Evolutionary conservation across 2,888 invertebrate species (phyloP).

Genomic region (Cephus nigrinus): DNA sequence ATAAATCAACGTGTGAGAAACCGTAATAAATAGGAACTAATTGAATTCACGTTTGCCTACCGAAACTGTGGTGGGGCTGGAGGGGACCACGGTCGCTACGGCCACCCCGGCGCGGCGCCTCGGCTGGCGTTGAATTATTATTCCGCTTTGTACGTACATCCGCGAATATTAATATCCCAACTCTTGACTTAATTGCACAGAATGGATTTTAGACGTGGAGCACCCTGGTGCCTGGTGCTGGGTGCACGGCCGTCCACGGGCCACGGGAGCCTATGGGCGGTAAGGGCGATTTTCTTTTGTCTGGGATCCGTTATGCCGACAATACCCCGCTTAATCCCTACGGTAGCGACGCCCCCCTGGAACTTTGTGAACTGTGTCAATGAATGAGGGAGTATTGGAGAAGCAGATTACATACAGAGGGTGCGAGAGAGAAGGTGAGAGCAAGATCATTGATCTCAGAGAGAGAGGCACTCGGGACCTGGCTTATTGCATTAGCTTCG

Average conservation of each 20-base stretch:
- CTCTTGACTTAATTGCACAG: slow-evolving; percentile 61
- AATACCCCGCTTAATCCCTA: slow-evolving; percentile 38
- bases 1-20: slow-evolving; percentile 46
- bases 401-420: neutral
- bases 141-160: slow-evolving; percentile 60
- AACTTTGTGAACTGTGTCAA: slow-evolving; percentile 32
- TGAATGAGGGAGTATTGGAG: slow-evolving; percentile 30
- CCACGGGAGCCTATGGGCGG: slow-evolving; percentile 21
- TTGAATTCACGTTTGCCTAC: slow-evolving; percentile 57
- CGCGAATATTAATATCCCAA: slow-evolving; percentile 61
- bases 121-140: slow-evolving; percentile 56
- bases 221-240: slow-evolving; percentile 19
- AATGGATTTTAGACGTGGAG: slow-evolving; percentile 51
- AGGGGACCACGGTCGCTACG: slow-evolving; percentile 29
- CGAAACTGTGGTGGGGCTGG: slow-evolving; percentile 32
- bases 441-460: too few relatives aligned
- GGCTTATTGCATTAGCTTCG: slow-evolving; percentile 30
- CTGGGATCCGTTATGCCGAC: slow-evolving; percentile 35
- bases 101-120: slow-evolving; percentile 34
- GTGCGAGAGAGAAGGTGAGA: too few relatives aligned
- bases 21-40: slow-evolving; percentile 58
- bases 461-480: neutral
- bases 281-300: slow-evolving; percentile 42
- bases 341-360: slow-evolving; percentile 20
- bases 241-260: neutral